These are phyloP conservation scores for Sarcophaga carnaria DNA, from an alignment of 2,888 invertebrate species.

Conservation along the genomic window DNA sequence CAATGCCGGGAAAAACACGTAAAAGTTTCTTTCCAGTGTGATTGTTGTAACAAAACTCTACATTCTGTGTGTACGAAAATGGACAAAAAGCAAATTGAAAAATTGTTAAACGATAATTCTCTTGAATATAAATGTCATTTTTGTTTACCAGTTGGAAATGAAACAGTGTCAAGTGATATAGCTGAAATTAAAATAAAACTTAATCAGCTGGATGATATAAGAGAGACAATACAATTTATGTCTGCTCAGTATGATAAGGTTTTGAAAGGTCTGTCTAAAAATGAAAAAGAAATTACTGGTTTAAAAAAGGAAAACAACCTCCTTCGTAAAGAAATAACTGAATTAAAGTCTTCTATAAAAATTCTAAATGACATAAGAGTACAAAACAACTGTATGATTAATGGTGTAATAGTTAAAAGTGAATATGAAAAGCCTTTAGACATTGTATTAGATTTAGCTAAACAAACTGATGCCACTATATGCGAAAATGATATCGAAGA, in stretches of 20 bases:
- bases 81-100: slow-evolving; percentile 6
- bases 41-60: slow-evolving; percentile 6
- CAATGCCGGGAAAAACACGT: neutral
- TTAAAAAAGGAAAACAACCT: slow-evolving; percentile 25
- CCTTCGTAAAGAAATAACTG: neutral
- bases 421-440: slow-evolving; percentile 1
- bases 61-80: neutral
- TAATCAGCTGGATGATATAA: slow-evolving; percentile 11
- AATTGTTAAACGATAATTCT: neutral
- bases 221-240: slow-evolving; percentile 31
- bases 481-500: too few relatives aligned
- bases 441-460: neutral
- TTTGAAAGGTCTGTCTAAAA: slow-evolving; percentile 19
- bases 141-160: neutral
- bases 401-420: slow-evolving; percentile 12
- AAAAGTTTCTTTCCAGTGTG: slow-evolving; percentile 10
- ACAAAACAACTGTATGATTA: slow-evolving; percentile 14
- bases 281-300: neutral
- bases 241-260: slow-evolving; percentile 21
- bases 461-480: too few relatives aligned
- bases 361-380: slow-evolving; percentile 20
- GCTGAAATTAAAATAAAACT: slow-evolving; percentile 16
- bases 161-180: neutral
- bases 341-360: slow-evolving; percentile 7
- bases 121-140: slow-evolving; percentile 33